A percentile compares a stretch with the other conserved stretches of the same genome.
Conservation (phyloP, 2,797 vertebrate genomes). For the Mus caroli region DNA sequence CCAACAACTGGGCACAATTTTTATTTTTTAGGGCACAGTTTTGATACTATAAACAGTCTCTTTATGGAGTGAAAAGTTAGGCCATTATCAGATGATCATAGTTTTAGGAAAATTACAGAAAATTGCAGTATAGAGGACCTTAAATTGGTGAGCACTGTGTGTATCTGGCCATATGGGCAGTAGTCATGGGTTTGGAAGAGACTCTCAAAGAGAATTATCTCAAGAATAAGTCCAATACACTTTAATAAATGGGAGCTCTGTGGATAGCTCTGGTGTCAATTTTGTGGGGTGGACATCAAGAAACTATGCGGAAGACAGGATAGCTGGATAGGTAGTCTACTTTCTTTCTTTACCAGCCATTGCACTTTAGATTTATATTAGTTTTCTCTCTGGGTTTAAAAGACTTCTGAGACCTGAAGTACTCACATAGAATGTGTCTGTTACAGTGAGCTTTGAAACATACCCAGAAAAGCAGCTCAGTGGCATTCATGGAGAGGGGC, state of each 20-base stretch:
- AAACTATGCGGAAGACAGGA: not conserved
- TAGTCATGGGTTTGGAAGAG: conserved; percentile 42
- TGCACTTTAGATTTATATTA: not conserved
- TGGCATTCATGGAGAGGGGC: not conserved
- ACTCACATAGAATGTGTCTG: conserved; percentile 33
- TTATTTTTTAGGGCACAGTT: conserved; percentile 47
- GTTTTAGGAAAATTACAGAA: conserved; percentile 70
- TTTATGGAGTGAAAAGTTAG: conserved; percentile 60
- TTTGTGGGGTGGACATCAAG: conserved; percentile 59
- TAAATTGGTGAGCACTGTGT: conserved; percentile 36
- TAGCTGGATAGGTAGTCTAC: not conserved
- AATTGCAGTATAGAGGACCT: conserved; percentile 44
- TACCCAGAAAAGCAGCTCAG: not conserved
- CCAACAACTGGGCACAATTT: conserved; percentile 35
- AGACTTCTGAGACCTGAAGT: not conserved
- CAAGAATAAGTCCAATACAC: conserved; percentile 32
- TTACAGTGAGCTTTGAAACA: conserved; percentile 44
- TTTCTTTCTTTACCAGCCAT: not conserved
- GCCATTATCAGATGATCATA: conserved; percentile 59
- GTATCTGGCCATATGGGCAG: conserved; percentile 28
- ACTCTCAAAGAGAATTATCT: conserved; percentile 50
- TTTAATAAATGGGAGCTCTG: conserved; percentile 50
- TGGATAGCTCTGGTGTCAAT: conserved; percentile 39
- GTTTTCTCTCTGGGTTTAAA: conserved; percentile 27
- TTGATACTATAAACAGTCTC: conserved; percentile 43